A percentile compares a stretch with the other conserved stretches of the same genome.
phyloP scores from a whole-genome alignment of 2,888 invertebrate species.

The Phasia obesa region DNA sequence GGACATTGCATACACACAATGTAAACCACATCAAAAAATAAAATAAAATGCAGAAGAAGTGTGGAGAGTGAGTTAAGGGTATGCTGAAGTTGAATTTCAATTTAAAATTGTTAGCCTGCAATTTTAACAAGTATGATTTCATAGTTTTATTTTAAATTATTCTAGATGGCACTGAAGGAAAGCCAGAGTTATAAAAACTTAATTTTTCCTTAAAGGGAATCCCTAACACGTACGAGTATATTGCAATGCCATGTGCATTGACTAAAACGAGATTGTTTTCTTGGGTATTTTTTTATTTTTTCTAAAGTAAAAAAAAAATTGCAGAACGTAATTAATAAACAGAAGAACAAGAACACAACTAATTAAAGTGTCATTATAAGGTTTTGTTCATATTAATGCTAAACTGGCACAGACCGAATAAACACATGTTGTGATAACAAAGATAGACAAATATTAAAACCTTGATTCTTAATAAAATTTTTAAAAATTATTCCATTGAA shows the following conservation, averaged over 20 bases:
- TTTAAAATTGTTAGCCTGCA: neutral
- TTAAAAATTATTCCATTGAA: too few relatives aligned
- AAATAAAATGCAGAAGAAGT: neutral
- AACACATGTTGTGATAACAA: too few relatives aligned
- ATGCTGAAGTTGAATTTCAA: neutral
- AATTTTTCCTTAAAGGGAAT: neutral
- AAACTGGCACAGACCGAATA: too few relatives aligned
- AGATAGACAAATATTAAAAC: too few relatives aligned
- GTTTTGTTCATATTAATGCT: neutral
- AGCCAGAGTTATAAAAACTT: too few relatives aligned
- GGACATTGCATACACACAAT: conserved; percentile 36
- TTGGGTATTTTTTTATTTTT: conserved; percentile 24
- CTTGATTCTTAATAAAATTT: too few relatives aligned
- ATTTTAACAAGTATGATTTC: too few relatives aligned
- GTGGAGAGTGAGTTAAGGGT: neutral
- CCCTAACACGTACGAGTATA: neutral
- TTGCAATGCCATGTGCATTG: neutral
- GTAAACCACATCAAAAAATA: conserved; percentile 35
- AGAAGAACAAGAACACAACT: conserved; percentile 33
- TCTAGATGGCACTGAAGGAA: too few relatives aligned
- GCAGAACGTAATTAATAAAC: conserved; percentile 52
- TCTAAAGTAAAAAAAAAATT: conserved; percentile 43
- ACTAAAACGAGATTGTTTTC: conserved; percentile 25
- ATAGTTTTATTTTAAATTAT: neutral
- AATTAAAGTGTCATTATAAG: conserved; percentile 53